Percentiles rank a stretch among this genome's conserved stretches.
Conservation (phyloP, 1,140 invertebrate genomes). For the Periplaneta americana region DNA sequence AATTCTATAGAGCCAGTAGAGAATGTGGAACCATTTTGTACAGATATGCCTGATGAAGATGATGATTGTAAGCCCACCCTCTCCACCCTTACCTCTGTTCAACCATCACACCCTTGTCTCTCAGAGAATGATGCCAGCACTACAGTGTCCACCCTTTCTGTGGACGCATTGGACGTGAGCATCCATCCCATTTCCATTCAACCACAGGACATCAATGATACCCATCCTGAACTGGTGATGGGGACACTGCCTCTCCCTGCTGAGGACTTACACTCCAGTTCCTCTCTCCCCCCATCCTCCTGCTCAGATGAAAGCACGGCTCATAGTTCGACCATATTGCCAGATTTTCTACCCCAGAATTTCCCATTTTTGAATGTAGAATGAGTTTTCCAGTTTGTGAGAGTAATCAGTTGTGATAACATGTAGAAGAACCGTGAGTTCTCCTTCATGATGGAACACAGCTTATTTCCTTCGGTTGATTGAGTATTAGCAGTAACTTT, state of each 20-base stretch:
- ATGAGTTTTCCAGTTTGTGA: not conserved
- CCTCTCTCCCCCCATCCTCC: not conserved
- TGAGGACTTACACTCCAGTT: not conserved
- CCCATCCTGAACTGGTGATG: not conserved
- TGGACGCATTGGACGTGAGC: not conserved
- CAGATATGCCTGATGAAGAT: not conserved
- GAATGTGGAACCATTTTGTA: not conserved
- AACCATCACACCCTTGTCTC: not conserved
- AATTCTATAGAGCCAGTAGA: not conserved
- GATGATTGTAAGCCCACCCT: not conserved
- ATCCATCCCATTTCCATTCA: not conserved
- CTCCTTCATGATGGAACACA: no score
- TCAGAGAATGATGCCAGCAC: not conserved
- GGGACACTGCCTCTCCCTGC: not conserved
- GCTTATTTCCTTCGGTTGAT: no score
- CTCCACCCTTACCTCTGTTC: not conserved
- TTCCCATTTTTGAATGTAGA: not conserved
- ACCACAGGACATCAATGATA: not conserved
- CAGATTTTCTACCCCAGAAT: not conserved
- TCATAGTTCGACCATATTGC: not conserved
- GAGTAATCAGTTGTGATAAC: no score
- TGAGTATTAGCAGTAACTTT: no score
- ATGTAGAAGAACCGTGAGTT: no score
- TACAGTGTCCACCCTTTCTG: not conserved
- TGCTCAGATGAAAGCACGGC: not conserved